phyloP scores from a whole-genome alignment of 2,797 vertebrate species.

The Tragelaphus oryx region DNA sequence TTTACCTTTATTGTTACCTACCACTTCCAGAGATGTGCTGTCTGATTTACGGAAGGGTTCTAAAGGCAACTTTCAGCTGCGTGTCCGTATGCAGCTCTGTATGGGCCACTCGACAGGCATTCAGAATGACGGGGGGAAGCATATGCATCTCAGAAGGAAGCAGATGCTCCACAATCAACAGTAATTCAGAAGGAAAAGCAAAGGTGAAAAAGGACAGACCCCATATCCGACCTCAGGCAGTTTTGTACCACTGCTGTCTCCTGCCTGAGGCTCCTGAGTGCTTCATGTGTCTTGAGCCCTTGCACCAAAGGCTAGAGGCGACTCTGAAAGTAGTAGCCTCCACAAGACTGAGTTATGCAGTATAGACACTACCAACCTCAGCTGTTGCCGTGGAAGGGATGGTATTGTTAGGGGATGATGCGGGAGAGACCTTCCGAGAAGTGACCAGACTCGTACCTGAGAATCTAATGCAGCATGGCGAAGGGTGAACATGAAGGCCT shows the following conservation, averaged over 20 bases:
- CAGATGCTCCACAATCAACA: conserved; percentile 76
- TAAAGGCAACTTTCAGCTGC: conserved; percentile 71
- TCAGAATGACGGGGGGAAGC: conserved; percentile 72
- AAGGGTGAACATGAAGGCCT: neutral
- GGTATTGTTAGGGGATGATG: fast-evolving
- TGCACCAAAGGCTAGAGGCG: neutral
- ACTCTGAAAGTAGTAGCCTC: neutral
- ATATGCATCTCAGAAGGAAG: conserved; percentile 72
- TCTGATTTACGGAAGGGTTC: conserved; percentile 48
- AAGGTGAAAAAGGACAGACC: conserved; percentile 74
- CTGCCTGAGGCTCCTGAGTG: neutral
- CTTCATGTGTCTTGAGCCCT: neutral
- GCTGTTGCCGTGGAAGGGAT: neutral
- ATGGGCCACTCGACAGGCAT: conserved; percentile 65
- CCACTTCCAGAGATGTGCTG: neutral
- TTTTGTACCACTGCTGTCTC: neutral
- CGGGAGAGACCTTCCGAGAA: neutral
- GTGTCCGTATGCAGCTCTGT: conserved; percentile 71
- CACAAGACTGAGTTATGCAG: neutral
- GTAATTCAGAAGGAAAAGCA: conserved; percentile 74
- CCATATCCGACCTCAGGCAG: conserved; percentile 7
- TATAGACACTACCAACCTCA: fast-evolving
- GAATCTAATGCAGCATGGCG: fast-evolving
- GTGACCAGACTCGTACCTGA: neutral
- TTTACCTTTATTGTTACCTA: neutral